Evolutionary conservation across 2,113 vertebrate genomes (phyloP), one percentile per base, ranked within the genome.

Genomic region (Pterophyllum scalare): DNA sequence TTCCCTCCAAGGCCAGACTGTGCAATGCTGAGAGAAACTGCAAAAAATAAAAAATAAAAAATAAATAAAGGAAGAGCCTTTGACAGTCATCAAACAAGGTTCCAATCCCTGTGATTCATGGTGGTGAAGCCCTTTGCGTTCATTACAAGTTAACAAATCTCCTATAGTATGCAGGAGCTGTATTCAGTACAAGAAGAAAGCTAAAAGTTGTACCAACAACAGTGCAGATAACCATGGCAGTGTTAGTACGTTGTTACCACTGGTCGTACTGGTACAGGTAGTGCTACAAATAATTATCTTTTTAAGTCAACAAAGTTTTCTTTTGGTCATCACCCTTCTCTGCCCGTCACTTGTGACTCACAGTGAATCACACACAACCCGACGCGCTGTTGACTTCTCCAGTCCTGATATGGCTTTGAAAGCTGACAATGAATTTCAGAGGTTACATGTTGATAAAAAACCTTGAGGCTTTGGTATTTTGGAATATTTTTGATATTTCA

Each of bases 391-490:
- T 72, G 75, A 82, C 84, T 72, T 72, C 26, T 82, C 80, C 81
- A 28, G 46, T 67, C 77, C 59, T 33, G 54, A 80, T 83, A 24
- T 13, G 43, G 49, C 80, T 85, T 52, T 56, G 52, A 91, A 62
- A 83, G 84, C 82, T 3, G 54, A 59, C 58, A 79, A 80, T 76
- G 74, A 40, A 80, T 86, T 86, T 58, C 77, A 79, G 78, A 52
- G 86, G 83, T 91, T 80, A 79, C 22, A 28, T 52, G 77, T 82
- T 57, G 61, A 81, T 65, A 88, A 38, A 76, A 80, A 79, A 86
- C 80, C 91, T 87, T 2, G 20, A 76, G 88, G 91, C 84, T 82
- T 87, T 92, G 87, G 90, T 89, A 87, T 93, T 93, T 91, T 84
- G 76, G 74, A 78, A 43, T 52, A 77, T 90, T 87, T 93, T 88